phyloP scores from a whole-genome alignment of 2,113 vertebrate species.

The Cynocephalus volans region DNA sequence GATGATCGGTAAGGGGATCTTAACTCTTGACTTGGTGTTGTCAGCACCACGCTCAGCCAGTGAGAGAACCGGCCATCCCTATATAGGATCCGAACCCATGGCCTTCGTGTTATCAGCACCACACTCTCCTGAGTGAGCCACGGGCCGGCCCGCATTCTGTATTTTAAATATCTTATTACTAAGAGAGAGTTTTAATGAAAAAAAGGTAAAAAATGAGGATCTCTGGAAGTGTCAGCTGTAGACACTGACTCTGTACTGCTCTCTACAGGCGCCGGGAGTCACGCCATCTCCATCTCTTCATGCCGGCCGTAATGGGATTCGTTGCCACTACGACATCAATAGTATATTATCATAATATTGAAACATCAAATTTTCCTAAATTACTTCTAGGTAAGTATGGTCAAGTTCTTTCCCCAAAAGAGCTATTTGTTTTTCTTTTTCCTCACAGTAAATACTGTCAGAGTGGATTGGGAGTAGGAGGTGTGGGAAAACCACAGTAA shows the following conservation, averaged over 20 bases:
- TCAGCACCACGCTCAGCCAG: no score
- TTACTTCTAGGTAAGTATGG: constrained; percentile 94
- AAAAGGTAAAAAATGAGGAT: not conserved
- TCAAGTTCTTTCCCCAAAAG: not conserved
- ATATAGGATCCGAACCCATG: no score
- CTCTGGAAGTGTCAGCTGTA: not conserved
- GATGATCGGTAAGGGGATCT: no score
- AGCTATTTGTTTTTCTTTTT: not conserved
- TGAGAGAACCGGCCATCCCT: no score
- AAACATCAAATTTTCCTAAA: constrained; percentile 99
- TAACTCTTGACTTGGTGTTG: no score
- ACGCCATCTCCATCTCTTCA: constrained; percentile 95
- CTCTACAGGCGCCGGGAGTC: constrained; percentile 90
- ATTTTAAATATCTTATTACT: not conserved
- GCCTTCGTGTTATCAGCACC: no score
- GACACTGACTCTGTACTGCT: not conserved
- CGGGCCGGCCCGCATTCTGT: no score
- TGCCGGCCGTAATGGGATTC: constrained; percentile 98
- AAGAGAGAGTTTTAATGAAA: not conserved
- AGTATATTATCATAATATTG: constrained; percentile 99
- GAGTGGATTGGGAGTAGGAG: not conserved
- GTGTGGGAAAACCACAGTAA: not conserved
- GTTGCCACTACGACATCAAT: constrained; percentile 97
- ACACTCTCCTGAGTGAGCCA: no score
- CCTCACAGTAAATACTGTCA: not conserved